Percentiles rank a stretch among this genome's conserved stretches.
Conservation (phyloP, 2,888 invertebrate species). For the Uloborus plumipes region DNA sequence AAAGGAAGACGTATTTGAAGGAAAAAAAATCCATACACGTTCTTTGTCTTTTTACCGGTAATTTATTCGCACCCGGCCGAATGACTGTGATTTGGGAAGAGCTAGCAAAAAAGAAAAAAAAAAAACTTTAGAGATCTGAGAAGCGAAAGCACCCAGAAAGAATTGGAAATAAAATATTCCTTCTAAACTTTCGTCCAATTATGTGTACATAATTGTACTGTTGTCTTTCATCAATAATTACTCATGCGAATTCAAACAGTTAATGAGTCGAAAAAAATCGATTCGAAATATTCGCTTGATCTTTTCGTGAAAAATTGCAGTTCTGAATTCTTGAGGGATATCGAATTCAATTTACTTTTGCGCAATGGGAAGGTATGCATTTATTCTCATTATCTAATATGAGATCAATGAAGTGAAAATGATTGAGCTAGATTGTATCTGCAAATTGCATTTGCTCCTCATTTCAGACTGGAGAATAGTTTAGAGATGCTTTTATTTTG, state of each 20-base stretch:
- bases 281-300: no score
- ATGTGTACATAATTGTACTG: constrained; percentile 33
- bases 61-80: constrained; percentile 38
- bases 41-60: constrained; percentile 11
- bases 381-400: no score
- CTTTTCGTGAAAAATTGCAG: no score
- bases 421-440: no score
- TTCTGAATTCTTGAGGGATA: no score
- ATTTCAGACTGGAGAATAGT: no score
- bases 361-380: no score
- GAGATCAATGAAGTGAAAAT: no score
- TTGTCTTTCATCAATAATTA: constrained; percentile 51
- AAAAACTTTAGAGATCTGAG: constrained; percentile 23
- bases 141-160: constrained; percentile 37
- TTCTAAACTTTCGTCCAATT: constrained; percentile 29
- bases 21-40: not conserved
- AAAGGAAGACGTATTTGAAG: constrained; percentile 42
- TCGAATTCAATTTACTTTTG: no score
- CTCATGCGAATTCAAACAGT: constrained; percentile 25
- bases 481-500: no score
- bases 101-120: not conserved
- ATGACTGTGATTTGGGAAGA: constrained; percentile 28
- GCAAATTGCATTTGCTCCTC: no score
- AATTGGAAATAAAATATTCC: constrained; percentile 38
- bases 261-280: constrained; percentile 39